Evolutionary conservation across 23 tunicate species (phyloP).

Genomic region (Trididemnum nubilum): DNA sequence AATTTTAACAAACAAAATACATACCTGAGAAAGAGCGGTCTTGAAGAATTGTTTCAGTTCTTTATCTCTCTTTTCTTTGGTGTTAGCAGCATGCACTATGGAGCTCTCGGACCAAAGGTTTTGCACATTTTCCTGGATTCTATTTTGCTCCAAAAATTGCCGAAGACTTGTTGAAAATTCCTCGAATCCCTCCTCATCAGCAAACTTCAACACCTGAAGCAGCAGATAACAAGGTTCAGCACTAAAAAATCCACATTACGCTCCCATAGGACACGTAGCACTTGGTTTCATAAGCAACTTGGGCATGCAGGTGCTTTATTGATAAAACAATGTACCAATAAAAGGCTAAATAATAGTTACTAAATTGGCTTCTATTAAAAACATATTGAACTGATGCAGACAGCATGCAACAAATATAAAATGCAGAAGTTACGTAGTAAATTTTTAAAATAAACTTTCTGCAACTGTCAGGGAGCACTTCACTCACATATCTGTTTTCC

Average conservation of each 20-base stretch:
- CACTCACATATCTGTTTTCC: no score
- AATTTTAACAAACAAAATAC: no score
- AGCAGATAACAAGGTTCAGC: background rate
- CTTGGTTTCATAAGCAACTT: no score
- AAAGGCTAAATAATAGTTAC: no score
- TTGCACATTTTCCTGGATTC: background rate
- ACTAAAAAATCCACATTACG: background rate
- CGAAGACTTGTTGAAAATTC: conserved; percentile 17
- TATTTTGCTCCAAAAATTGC: conserved; percentile 10
- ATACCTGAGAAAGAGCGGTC: conserved; percentile 60
- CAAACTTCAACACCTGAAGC: conserved; percentile 55
- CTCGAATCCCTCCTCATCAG: conserved; percentile 32
- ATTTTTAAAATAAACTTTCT: no score
- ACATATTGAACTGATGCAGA: no score
- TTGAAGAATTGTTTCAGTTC: conserved; percentile 52
- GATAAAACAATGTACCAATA: no score
- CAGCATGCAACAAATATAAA: no score
- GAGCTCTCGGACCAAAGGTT: background rate
- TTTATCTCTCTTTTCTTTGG: conserved; percentile 67
- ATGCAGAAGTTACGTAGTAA: no score
- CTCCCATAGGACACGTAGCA: background rate
- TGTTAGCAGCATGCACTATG: conserved; percentile 44
- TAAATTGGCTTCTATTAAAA: no score
- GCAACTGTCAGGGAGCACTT: no score
- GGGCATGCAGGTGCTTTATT: no score